Percentiles rank a stretch among this genome's conserved stretches.
These are phyloP conservation scores for Rhinopithecus roxellana DNA, from an alignment of 2,113 vertebrate genomes.

Conservation along the genomic window DNA sequence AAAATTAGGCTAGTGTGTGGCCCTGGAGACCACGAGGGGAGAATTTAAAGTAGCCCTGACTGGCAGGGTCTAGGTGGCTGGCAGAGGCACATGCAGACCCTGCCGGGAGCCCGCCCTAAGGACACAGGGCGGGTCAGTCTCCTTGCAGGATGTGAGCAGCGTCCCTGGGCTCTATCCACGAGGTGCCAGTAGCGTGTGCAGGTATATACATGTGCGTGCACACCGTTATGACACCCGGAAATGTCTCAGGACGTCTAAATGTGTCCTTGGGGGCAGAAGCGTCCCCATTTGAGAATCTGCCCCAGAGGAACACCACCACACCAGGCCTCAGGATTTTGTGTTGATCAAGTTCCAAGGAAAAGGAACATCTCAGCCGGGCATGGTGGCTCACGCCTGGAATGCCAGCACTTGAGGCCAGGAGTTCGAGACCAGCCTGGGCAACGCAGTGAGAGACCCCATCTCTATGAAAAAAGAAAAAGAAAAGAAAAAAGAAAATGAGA, in stretches of 20 bases:
- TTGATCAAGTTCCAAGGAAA: background rate
- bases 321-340: background rate
- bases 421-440: background rate
- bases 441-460: background rate
- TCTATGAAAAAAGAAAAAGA: background rate
- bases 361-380: background rate
- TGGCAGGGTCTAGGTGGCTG: background rate
- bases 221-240: background rate
- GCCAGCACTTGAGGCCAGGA: background rate
- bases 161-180: background rate
- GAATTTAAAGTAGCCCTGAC: background rate
- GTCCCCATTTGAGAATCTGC: too few relatives aligned
- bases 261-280: fast-evolving
- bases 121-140: fast-evolving
- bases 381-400: background rate
- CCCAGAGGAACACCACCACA: fast-evolving
- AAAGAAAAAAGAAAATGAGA: too few relatives aligned
- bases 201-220: fast-evolving
- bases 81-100: background rate
- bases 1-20: too few relatives aligned
- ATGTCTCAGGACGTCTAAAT: background rate
- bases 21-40: background rate
- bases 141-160: fast-evolving
- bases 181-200: too few relatives aligned
- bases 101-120: fast-evolving